Evolutionary conservation across 2,888 invertebrate species (phyloP).

Genomic region (Drosophila dives): DNA sequence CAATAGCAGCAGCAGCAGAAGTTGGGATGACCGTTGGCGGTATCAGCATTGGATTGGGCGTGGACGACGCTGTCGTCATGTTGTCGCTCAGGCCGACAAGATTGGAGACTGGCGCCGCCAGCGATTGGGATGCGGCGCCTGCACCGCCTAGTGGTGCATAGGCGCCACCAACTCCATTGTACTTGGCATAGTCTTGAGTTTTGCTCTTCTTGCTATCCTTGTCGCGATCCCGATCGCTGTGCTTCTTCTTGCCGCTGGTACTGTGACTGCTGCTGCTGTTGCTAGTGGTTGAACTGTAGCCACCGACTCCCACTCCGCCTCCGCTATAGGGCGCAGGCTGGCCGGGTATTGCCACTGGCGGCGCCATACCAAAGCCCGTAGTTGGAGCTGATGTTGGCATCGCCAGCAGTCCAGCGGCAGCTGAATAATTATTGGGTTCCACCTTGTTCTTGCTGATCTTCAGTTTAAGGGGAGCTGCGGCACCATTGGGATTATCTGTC

Average conservation of each 20-base stretch:
- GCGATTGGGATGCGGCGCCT: constrained; percentile 63
- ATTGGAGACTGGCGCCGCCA: constrained; percentile 28
- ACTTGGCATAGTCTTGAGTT: constrained; percentile 78
- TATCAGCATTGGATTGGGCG: constrained; percentile 38
- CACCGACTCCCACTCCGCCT: constrained; percentile 4
- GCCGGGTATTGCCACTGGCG: constrained; percentile 16
- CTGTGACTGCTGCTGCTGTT: constrained; percentile 32
- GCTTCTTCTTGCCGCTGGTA: constrained; percentile 80
- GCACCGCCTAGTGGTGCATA: constrained; percentile 68
- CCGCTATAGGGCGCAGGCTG: background rate
- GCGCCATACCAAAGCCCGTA: constrained; percentile 38
- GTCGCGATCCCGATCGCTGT: constrained; percentile 84
- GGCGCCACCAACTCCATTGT: constrained; percentile 69
- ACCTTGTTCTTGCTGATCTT: constrained; percentile 92
- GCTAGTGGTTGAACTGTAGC: constrained; percentile 25
- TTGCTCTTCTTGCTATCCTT: constrained; percentile 83
- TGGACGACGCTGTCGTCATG: constrained; percentile 35
- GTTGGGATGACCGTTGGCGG: constrained; percentile 16
- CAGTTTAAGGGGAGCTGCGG: constrained; percentile 87
- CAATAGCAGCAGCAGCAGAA: constrained; percentile 7
- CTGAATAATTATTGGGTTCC: constrained; percentile 85
- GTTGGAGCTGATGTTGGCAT: constrained; percentile 13
- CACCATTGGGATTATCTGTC: constrained; percentile 75
- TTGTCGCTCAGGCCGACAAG: constrained; percentile 38
- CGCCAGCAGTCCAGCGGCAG: constrained; percentile 32